Conservation (phyloP, 1,140 invertebrate genomes). For the Popillia japonica region DNA sequence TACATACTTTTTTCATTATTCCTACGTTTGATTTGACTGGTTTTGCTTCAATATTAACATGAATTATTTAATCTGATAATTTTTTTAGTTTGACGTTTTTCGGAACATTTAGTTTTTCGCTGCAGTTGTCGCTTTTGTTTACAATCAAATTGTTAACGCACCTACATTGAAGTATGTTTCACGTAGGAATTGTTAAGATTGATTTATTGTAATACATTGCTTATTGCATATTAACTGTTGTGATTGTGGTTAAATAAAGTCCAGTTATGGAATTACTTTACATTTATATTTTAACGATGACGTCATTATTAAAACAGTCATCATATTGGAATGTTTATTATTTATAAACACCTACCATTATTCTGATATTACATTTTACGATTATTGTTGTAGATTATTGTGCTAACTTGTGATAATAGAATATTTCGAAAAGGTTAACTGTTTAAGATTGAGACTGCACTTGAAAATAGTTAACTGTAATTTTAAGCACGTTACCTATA, state of each 20-base stretch:
- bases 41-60: neutral
- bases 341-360: conserved; percentile 5
- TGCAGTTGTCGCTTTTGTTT: neutral
- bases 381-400: neutral
- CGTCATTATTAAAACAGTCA: conserved; percentile 6
- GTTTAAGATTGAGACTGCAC: neutral
- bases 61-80: neutral
- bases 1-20: neutral
- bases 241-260: conserved; percentile 2
- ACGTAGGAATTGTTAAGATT: neutral
- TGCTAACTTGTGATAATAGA: neutral
- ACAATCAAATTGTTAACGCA: neutral
- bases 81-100: neutral
- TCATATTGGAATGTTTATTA: neutral
- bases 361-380: neutral
- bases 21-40: neutral
- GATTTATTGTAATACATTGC: neutral
- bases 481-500: neutral
- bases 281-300: conserved; percentile 24
- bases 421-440: neutral
- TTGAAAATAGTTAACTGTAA: neutral
- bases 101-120: neutral
- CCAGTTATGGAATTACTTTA: conserved; percentile 9
- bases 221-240: conserved; percentile 12
- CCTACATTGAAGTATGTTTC: too few relatives aligned